Percentiles rank a stretch among this genome's conserved stretches.
phyloP scores from a whole-genome alignment of 2,797 vertebrate genomes.

The Nasua narica region DNA sequence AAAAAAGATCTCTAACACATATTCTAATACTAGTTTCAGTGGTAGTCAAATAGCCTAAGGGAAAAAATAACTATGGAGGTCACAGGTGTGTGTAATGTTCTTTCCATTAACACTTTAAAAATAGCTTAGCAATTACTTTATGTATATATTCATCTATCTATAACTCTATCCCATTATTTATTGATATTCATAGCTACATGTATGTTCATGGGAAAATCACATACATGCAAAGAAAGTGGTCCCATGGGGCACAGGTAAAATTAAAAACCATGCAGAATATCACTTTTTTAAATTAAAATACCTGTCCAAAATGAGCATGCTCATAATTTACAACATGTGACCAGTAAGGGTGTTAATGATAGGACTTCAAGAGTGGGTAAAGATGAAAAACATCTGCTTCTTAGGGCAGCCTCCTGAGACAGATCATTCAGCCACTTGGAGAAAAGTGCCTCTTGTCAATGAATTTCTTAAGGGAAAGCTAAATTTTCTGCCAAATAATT shows the following conservation, averaged over 20 bases:
- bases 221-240: background rate
- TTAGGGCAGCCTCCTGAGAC: slow-evolving; percentile 46
- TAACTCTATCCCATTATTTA: background rate
- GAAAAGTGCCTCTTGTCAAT: slow-evolving; percentile 39
- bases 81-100: background rate
- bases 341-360: background rate
- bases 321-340: background rate
- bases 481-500: slow-evolving; percentile 57
- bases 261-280: background rate
- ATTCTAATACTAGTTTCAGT: background rate
- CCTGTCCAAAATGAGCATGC: background rate
- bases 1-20: background rate
- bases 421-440: slow-evolving; percentile 40
- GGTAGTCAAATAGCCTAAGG: background rate
- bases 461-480: slow-evolving; percentile 42
- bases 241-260: background rate
- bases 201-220: background rate
- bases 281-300: slow-evolving; percentile 29
- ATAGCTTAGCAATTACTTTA: background rate
- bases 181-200: background rate
- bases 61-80: background rate
- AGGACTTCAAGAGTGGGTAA: background rate
- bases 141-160: background rate
- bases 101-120: background rate
- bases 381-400: slow-evolving; percentile 58